These are phyloP conservation scores for Melieria crassipennis DNA, from an alignment of 2,888 invertebrate species.

Conservation along the genomic window DNA sequence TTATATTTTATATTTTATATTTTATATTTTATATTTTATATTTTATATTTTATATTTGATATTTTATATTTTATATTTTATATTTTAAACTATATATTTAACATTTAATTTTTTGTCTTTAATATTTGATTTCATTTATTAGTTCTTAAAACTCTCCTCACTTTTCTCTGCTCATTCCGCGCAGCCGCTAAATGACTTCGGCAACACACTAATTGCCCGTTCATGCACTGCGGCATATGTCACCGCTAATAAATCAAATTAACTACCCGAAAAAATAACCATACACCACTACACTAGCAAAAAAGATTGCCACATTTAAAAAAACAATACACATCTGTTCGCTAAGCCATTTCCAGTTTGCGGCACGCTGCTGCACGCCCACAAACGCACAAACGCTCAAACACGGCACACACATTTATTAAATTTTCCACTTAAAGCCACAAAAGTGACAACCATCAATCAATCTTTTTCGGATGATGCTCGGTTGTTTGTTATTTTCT, in stretches of 20 bases:
- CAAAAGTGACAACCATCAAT: slow-evolving; percentile 51
- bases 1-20: too few species aligned
- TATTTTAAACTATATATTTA: too few species aligned
- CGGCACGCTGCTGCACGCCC: neutral
- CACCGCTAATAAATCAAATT: slow-evolving; percentile 21
- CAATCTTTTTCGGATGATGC: slow-evolving; percentile 40
- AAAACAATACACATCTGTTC: too few species aligned
- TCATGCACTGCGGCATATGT: slow-evolving; percentile 24
- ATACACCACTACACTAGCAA: neutral
- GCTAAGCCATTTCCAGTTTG: neutral
- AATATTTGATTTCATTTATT: too few species aligned
- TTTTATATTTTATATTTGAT: too few species aligned
- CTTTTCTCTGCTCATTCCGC: too few species aligned
- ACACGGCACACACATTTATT: slow-evolving; percentile 53
- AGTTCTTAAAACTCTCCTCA: too few species aligned
- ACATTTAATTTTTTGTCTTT: too few species aligned
- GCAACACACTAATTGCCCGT: slow-evolving; percentile 16
- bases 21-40: too few species aligned
- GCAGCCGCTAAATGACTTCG: too few species aligned
- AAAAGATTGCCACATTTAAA: neutral
- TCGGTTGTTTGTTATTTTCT: neutral
- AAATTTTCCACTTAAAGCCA: slow-evolving; percentile 39
- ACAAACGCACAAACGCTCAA: slow-evolving; percentile 9
- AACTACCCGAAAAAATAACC: neutral
- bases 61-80: too few species aligned